These are phyloP conservation scores for Cebuella pygmaea DNA, from an alignment of 2,797 vertebrate genomes.

Conservation along the genomic window DNA sequence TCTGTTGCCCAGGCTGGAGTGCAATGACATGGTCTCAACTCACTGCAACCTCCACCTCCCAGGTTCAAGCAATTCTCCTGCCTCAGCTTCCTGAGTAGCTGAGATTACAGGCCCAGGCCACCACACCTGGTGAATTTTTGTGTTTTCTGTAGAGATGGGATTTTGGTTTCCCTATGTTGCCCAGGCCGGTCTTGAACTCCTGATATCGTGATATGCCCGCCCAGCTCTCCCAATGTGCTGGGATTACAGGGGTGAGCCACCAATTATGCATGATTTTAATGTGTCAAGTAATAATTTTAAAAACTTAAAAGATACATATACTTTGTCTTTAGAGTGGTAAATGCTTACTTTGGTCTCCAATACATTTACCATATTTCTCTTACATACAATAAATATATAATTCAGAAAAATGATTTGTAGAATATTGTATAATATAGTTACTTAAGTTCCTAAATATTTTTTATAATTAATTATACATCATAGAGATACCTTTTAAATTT, in stretches of 20 bases:
- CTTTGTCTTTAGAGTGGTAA: neutral
- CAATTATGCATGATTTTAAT: neutral
- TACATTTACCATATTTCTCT: neutral
- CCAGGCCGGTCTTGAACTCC: too few species aligned
- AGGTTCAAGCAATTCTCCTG: too few species aligned
- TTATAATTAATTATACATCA: neutral
- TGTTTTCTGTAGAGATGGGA: accelerated
- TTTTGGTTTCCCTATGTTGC: too few species aligned
- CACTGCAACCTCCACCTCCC: too few species aligned
- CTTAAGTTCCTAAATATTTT: neutral
- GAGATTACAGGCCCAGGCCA: too few species aligned
- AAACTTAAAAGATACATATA: neutral
- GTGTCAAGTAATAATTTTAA: neutral
- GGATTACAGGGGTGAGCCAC: too few species aligned
- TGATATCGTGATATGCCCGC: too few species aligned
- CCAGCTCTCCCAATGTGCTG: too few species aligned
- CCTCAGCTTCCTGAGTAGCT: too few species aligned
- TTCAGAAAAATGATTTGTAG: neutral
- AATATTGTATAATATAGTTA: neutral
- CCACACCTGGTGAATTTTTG: too few species aligned
- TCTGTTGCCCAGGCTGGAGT: too few species aligned
- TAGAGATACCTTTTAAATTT: neutral
- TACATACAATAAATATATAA: neutral
- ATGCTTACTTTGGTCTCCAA: neutral
- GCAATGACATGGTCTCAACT: too few species aligned